Conservation (phyloP, 2,113 vertebrate genomes). For the Thamnophis sirtalis region DNA sequence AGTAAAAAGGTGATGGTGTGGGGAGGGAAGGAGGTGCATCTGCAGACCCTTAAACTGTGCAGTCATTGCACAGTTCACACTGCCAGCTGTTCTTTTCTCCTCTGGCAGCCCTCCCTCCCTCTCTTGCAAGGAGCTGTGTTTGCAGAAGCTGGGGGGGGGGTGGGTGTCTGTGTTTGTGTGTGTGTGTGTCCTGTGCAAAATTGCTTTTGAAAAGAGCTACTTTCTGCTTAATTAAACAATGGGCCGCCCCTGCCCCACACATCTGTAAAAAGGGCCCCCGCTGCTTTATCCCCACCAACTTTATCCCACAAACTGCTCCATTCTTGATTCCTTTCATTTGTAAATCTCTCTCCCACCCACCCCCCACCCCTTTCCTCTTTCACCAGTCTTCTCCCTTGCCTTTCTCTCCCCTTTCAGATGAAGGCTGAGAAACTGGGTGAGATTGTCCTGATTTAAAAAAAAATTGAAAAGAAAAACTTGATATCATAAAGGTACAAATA, state of each 20-base stretch:
- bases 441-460: too few species aligned
- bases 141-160: slow-evolving; percentile 63
- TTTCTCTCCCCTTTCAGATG: slow-evolving; percentile 62
- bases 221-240: slow-evolving; percentile 88
- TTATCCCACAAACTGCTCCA: slow-evolving; percentile 95
- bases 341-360: slow-evolving; percentile 70
- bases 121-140: slow-evolving; percentile 74
- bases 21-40: not conserved
- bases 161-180: not conserved
- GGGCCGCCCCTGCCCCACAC: slow-evolving; percentile 75
- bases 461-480: too few species aligned
- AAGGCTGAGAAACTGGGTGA: slow-evolving; percentile 58
- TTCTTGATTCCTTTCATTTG: slow-evolving; percentile 93
- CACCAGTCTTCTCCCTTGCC: slow-evolving; percentile 59
- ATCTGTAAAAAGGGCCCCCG: slow-evolving; percentile 94
- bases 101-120: slow-evolving; percentile 34
- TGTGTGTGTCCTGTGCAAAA: slow-evolving; percentile 77
- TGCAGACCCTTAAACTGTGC: slow-evolving; percentile 75
- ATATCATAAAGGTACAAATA: too few species aligned
- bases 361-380: slow-evolving; percentile 46
- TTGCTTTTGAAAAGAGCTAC: slow-evolving; percentile 86
- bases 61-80: slow-evolving; percentile 80
- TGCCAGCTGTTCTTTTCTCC: slow-evolving; percentile 85
- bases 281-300: slow-evolving; percentile 73
- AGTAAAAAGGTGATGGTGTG: slow-evolving; percentile 42